phyloP scores from a whole-genome alignment of 2,113 vertebrate species.

The Mus spicilegus region DNA sequence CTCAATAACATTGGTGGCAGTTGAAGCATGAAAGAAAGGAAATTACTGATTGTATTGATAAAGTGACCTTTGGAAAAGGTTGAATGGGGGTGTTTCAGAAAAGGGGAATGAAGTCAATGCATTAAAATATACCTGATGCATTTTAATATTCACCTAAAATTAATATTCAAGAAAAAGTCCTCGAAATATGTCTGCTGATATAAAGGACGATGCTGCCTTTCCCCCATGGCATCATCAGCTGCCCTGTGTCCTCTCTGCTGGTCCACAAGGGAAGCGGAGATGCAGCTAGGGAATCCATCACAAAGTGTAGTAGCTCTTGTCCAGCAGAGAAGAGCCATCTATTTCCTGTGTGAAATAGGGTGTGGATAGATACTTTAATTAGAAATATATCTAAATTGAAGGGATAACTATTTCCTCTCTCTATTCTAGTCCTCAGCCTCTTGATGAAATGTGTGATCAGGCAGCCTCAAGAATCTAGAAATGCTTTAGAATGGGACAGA shows the following conservation, averaged over 20 bases:
- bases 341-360: conserved; percentile 68
- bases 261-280: not conserved
- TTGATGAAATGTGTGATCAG: conserved; percentile 62
- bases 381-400: conserved; percentile 71
- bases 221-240: not conserved
- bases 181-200: not conserved
- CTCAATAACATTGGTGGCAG: conserved; percentile 15
- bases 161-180: not conserved
- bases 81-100: not conserved
- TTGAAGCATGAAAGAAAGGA: conserved; percentile 52
- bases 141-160: conserved; percentile 60
- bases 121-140: not conserved
- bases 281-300: conserved; percentile 41
- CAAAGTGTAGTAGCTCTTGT: conserved; percentile 47
- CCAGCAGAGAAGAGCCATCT: conserved; percentile 62
- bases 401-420: conserved; percentile 77
- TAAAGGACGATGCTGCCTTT: not conserved
- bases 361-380: conserved; percentile 77
- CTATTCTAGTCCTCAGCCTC: conserved; percentile 73
- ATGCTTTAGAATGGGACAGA: conserved; percentile 78
- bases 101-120: not conserved
- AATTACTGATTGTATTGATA: conserved; percentile 51
- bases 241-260: not conserved
- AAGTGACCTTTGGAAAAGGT: conserved; percentile 13
- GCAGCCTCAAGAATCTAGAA: conserved; percentile 77